These are phyloP conservation scores for Gordius sp. DNA, from an alignment of 2,888 invertebrate species.

Conservation along the genomic window DNA sequence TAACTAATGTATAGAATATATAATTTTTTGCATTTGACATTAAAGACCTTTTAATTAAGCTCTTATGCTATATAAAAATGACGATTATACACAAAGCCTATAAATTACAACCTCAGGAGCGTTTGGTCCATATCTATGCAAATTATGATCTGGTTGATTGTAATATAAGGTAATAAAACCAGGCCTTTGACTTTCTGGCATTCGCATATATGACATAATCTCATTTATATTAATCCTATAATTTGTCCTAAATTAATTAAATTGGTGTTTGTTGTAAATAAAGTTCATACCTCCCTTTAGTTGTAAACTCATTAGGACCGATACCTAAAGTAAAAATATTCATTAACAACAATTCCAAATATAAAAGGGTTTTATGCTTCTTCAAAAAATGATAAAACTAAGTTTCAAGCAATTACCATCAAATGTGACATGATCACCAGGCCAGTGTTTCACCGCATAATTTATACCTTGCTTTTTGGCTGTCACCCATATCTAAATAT, in stretches of 20 bases:
- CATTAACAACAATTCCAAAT: background rate
- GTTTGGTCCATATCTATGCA: slow-evolving; percentile 10
- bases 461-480: slow-evolving; percentile 3
- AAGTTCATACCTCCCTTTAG: background rate
- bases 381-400: background rate
- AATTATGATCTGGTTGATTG: slow-evolving; percentile 11
- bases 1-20: too few species aligned
- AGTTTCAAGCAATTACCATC: background rate
- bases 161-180: slow-evolving; percentile 4
- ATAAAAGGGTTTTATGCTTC: background rate
- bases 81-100: too few species aligned
- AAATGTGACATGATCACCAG: background rate
- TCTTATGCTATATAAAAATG: too few species aligned
- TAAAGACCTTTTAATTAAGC: too few species aligned
- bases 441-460: background rate
- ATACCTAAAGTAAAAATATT: background rate
- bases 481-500: slow-evolving; percentile 11
- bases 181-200: slow-evolving; percentile 2
- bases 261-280: too few species aligned
- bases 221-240: background rate
- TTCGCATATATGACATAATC: background rate
- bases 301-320: background rate
- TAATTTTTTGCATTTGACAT: too few species aligned
- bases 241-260: slow-evolving; percentile 8
- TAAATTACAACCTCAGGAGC: background rate